Base-by-base conservation (phyloP, 2,113 vertebrate species). In the Ptyas mucosa region DNA sequence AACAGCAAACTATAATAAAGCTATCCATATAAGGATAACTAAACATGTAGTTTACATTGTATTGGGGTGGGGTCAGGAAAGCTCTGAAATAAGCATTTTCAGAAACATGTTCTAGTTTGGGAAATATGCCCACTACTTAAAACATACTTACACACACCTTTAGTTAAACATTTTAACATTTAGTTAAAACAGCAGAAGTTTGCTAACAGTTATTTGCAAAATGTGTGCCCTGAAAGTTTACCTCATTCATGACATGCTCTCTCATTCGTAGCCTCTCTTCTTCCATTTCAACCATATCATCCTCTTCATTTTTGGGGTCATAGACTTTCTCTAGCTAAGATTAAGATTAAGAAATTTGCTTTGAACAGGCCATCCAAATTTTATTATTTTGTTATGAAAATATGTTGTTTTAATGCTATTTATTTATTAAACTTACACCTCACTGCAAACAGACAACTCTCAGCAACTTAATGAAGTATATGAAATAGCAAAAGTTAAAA, bases 251-350 rank as follows among this genome's bases (percentile, higher is more conserved):
- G 85, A 99, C 99, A 90, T 99, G 99, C 89, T 99, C 99, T 93
- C 99, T 98, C 99, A 99, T 99, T 88, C 99, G 98, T 86, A 99
- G 97, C 91, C 99, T 97, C 97, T 99, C 99, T 95, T 99, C 99
- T 96, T 99, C 99, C 99, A 99, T 99, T 97, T 99, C 99, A 95
- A 99, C 96, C 99, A 99, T 99, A 95, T 99, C 99, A 90, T 99
- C 99, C 93, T 99, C 99, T 97, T 99, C 99, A 88, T 99, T 99
- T 95, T 98, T 98, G 51, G 99, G 98, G 93, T 99, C 98, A 46
- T 99, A 99, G 52, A 99, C 98, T 97, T 99, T 99, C 96, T 99
- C 99, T 93, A 99, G 97, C 99, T 99, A 95, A 95, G 97, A 97
- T 94, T 34, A 81, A 87, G n/a, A 26, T 94, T 34, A 85, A 87